Base-by-base conservation (phyloP, 1,140 invertebrate species). In the Caenorhabditis remanei region DNA sequence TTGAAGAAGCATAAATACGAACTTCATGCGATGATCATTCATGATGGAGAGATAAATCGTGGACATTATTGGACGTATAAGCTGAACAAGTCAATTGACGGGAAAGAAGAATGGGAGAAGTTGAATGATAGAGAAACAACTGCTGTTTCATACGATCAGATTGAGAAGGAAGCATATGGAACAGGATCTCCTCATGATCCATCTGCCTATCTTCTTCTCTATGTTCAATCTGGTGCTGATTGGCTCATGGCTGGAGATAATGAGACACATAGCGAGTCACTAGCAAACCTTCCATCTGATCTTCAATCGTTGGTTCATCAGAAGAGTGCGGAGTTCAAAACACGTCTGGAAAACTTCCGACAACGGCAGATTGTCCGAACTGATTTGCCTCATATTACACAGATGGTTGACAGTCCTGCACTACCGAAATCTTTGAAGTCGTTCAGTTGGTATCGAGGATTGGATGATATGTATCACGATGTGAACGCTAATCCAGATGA, bases 41-140 rank as follows among this genome's bases (percentile, higher is more conserved):
- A 85, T 43, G 32, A 13, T 3, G 85, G 85, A 75, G 85, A 75
- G 19, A 32, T 58, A 0, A 48, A 85, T 56, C 46, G 24, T 14
- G 85, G 85, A 14, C 85, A 85, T n/a, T 85, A 85, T 32, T 85
- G 67, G 63, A 85, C 43, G 9, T 85, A 56, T 53, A 75, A 71
- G 19, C 9, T 32, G 1, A 24, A 50, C 21, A 67, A 40, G 16
- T 67, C 63, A 67, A 67, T 67, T 40, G 63, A 67, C 40, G 71
- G 67, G 1, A 3, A 3, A 7, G 43, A 46, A n/a, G 67, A 43
- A 50, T 79, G 71, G 71, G 71, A 79, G 46, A 79, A 50, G 71
- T 2, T 79, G 16, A 79, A 79, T n/a, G 71, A 79, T 50, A 13
- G 21, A 0, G 24, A 21, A 21, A 21, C 71, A 16, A n/a, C 13